Conservation (phyloP, 2,888 invertebrate genomes). For the Argyra leucocephala region DNA sequence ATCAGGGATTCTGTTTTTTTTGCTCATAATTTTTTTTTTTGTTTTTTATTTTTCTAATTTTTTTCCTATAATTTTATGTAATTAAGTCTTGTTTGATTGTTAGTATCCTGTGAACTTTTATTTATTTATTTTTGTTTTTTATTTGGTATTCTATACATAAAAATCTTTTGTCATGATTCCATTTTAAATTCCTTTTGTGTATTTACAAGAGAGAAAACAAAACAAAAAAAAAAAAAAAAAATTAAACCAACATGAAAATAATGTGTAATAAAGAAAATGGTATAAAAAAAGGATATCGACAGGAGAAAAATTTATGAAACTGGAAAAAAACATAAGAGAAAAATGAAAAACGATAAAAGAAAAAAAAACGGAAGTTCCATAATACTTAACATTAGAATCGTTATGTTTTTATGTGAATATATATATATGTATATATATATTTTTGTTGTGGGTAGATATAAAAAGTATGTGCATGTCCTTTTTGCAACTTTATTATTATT, state of each 20-base stretch:
- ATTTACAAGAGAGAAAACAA: background rate
- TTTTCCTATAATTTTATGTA: background rate
- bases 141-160: background rate
- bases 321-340: background rate
- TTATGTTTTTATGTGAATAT: background rate
- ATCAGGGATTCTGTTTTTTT: constrained; percentile 3
- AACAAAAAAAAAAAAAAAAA: background rate
- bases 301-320: constrained; percentile 3
- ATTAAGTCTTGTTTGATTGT: constrained; percentile 6
- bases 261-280: background rate
- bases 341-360: background rate
- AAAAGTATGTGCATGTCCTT: background rate
- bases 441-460: background rate
- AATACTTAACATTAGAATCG: background rate
- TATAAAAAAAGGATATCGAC: background rate
- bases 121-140: background rate
- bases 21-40: background rate
- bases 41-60: background rate
- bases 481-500: constrained; percentile 6
- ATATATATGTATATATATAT: background rate
- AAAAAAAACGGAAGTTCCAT: constrained; percentile 1
- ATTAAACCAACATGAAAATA: background rate
- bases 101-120: background rate
- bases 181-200: background rate
- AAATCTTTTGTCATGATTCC: constrained; percentile 1